Base-by-base conservation (phyloP, 2,113 vertebrate species). In the Alethe castanea region DNA sequence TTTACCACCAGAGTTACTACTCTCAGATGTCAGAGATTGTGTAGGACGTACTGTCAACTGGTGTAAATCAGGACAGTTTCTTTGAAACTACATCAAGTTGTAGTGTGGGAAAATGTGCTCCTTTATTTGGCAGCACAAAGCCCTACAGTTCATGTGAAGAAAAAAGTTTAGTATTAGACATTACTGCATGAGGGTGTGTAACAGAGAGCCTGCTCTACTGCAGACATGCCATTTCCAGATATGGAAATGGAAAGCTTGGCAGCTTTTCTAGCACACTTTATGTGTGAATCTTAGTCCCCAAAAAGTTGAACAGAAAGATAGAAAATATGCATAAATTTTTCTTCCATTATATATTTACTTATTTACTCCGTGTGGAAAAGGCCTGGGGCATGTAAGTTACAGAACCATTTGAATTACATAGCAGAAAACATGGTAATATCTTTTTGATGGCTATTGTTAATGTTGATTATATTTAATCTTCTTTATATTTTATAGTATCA, bases 61-160 rank as follows among this genome's bases (percentile, higher is more conserved):
- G 18, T 88, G 36, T 80, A 92, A 95, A 91, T 90, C 84, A 86
- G 74, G 70, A 70, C 54, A 80, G 45, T 36, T 92, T 82, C 90
- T 94, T 81, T 61, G 28, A 85, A 87, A 81, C 44, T 87, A 24
- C 73, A 67, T 85, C 25, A 64, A 60, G 45, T 82, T 81, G 50
- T 71, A 92, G 48, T 65, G 47, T 95, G 69, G 91, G 57, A 80
- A 94, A 93, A 90, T 54, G 33, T 23, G 8, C 50, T 85, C 57
- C 91, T 91, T 81, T 95, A 82, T 93, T 85, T 94, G 95, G 62
- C 59, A 88, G 45, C 81, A 82, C 66, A 91, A 81, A 91, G 57
- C n/a, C 24, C n/a, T 65, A 45, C n/a, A 92, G 84, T 87, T 89
- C 64, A 85, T 85, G 25, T 79, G 47, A 80, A 94, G 81, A 50